Conservation (phyloP, 2,888 invertebrate species). For the Drosophila macrothrix region DNA sequence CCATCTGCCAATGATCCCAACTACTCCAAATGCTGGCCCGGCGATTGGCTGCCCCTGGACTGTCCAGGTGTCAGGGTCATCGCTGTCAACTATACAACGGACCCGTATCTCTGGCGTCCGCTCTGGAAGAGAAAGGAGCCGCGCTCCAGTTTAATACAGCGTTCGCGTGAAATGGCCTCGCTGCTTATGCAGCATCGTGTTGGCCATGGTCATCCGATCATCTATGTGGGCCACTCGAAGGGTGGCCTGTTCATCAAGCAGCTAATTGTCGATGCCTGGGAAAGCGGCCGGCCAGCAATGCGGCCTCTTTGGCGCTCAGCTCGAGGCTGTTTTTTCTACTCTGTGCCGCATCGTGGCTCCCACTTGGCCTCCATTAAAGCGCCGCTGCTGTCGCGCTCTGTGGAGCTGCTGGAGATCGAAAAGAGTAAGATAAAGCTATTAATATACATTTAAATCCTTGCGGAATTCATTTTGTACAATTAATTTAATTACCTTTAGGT, state of each 20-base stretch:
- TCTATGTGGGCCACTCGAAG: conserved; percentile 94
- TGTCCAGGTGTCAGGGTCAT: conserved; percentile 91
- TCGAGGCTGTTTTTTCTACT: conserved; percentile 92
- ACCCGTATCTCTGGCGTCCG: conserved; percentile 91
- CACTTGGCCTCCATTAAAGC: conserved; percentile 90
- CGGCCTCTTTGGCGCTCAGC: conserved; percentile 87
- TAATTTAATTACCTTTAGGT: not conserved
- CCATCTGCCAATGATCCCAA: conserved; percentile 81
- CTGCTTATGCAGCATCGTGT: conserved; percentile 88
- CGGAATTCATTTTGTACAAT: not conserved
- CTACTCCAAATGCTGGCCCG: conserved; percentile 92
- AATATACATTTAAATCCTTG: not conserved
- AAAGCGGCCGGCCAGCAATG: conserved; percentile 85
- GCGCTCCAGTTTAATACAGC: conserved; percentile 88
- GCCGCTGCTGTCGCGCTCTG: conserved; percentile 90
- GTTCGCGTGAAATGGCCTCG: conserved; percentile 90
- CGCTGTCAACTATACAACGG: conserved; percentile 93
- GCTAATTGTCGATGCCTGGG: conserved; percentile 89
- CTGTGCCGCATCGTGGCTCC: conserved; percentile 94
- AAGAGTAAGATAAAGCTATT: conserved; percentile 87
- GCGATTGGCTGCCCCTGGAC: conserved; percentile 93
- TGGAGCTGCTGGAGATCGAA: conserved; percentile 91
- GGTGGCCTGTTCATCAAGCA: conserved; percentile 95
- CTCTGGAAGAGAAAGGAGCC: conserved; percentile 89
- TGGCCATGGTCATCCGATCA: conserved; percentile 91